Percentiles rank a stretch among this genome's conserved stretches.
Conservation (phyloP, 1,140 invertebrate species). For the Zaprionus lachaisei region DNA sequence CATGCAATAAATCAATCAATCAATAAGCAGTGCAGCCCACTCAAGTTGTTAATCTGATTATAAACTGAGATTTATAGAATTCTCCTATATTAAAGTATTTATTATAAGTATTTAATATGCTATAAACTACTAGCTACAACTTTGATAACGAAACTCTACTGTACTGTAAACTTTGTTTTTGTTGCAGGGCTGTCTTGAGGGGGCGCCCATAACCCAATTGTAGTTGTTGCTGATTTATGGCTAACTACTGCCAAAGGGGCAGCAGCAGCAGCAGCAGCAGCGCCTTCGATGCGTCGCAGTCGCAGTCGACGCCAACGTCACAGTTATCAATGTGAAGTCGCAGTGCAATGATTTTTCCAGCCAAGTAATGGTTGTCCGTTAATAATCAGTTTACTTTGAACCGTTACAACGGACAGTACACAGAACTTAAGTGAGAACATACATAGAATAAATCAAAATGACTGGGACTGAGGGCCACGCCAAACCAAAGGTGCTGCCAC, state of each 20-base stretch:
- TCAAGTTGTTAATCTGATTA: neutral
- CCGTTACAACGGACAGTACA: slow-evolving; percentile 23
- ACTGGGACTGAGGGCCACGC: neutral
- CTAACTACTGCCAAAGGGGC: neutral
- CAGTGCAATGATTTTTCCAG: slow-evolving; percentile 51
- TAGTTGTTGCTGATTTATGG: slow-evolving; percentile 44
- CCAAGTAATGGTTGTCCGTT: slow-evolving; percentile 35
- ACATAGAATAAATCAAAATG: neutral
- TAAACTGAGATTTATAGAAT: slow-evolving; percentile 2
- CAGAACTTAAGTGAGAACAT: slow-evolving; percentile 10
- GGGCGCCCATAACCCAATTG: neutral
- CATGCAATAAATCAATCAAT: neutral
- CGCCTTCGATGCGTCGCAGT: neutral
- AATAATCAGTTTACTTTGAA: slow-evolving; percentile 51
- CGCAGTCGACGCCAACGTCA: slow-evolving; percentile 22
- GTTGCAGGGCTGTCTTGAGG: neutral
- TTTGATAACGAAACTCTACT: neutral
- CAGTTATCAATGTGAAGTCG: slow-evolving; percentile 36
- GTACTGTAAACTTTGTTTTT: neutral
- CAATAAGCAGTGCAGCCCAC: neutral
- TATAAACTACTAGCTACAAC: neutral
- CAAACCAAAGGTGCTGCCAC: slow-evolving; percentile 59
- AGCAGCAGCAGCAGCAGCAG: neutral
- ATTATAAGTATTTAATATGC: neutral
- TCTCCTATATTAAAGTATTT: neutral